Base-by-base conservation (phyloP, 2,113 vertebrate genomes). In the Spermophilus dauricus region DNA sequence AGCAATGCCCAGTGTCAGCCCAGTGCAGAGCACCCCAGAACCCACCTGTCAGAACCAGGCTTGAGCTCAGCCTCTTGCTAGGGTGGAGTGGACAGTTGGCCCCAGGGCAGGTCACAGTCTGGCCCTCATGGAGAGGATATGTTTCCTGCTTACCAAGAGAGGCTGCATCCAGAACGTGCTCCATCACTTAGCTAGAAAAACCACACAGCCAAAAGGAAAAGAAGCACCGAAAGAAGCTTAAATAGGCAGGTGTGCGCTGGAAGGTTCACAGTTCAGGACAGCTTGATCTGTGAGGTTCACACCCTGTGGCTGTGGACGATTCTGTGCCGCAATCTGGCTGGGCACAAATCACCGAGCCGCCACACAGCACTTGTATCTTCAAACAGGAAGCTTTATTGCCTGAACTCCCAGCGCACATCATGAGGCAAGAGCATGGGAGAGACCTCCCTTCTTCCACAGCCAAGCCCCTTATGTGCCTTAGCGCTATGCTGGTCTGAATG, bases 81-180 rank as follows among this genome's bases (percentile, higher is more conserved):
- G 32, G 30, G 17, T 17, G 34, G 8, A n/a, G 28, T 18, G 9
- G 32, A 24, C 30, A 0, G 34, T 9, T 5, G 37, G 9, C 2
- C 6, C 0, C 30, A 30, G 0, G 4, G 18, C 5, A 3, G 2
- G 48, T n/a, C 26, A 11, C 56, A 42, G 48, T 4, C 34, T 51
- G 75, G 30, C 30, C 3, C 2, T 22, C 2, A 0, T 17, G 39
- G 18, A 82, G 7, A 1, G 18, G 39, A 8, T 0, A 5, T 0
- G 1, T 58, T 69, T 37, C 42, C 48, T 63, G 22, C 42, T 84
- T 51, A 17, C 70, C 8, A 1, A 39, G 6, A 6, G 45, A 18
- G 0, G 37, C 12, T 28, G 56, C 2, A 0, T 58, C 26, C 53
- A 94, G 80, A 82, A 10, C 58, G 63, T 9, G 2, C 14, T 80